Percentiles rank a stretch among this genome's conserved stretches.
Evolutionary conservation across 2,888 invertebrate species (phyloP).

Genomic region (Chloromyia formosa): DNA sequence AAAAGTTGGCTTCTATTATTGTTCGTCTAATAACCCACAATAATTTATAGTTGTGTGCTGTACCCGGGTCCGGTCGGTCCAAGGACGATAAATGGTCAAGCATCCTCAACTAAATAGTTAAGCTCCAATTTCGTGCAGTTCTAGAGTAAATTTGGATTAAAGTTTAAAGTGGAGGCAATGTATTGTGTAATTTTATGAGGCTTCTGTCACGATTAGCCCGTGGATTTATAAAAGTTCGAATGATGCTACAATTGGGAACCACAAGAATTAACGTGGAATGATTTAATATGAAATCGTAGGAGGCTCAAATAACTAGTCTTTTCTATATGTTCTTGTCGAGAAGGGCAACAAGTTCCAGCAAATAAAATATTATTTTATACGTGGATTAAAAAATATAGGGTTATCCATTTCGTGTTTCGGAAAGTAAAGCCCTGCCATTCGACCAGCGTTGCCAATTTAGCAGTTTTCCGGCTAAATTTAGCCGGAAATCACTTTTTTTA

Average conservation of each 20-base stretch:
- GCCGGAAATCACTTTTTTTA: too few species aligned
- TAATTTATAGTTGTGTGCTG: constrained; percentile 40
- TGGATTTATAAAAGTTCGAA: constrained; percentile 28
- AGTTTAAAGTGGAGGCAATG: constrained; percentile 27
- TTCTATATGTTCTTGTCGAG: too few species aligned
- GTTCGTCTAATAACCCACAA: constrained; percentile 42
- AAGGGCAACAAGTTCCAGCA: too few species aligned
- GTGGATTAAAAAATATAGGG: too few species aligned
- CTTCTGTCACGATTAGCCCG: constrained; percentile 11
- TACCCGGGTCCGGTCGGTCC: not conserved
- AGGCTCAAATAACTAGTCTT: too few species aligned
- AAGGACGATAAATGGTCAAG: constrained; percentile 4
- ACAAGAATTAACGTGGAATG: not conserved
- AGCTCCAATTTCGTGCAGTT: constrained; percentile 3
- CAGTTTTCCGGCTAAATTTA: too few species aligned
- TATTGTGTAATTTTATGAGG: constrained; percentile 40
- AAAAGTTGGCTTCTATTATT: constrained; percentile 41
- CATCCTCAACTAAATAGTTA: constrained; percentile 10
- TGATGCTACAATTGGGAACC: not conserved
- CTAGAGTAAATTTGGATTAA: constrained; percentile 35
- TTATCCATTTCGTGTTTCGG: too few species aligned
- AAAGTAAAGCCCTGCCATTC: too few species aligned
- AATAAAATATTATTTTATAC: too few species aligned
- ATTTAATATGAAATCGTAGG: too few species aligned
- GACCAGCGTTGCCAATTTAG: too few species aligned